Conservation (phyloP, 1,140 invertebrate species). For the Calephelis nemesis region DNA sequence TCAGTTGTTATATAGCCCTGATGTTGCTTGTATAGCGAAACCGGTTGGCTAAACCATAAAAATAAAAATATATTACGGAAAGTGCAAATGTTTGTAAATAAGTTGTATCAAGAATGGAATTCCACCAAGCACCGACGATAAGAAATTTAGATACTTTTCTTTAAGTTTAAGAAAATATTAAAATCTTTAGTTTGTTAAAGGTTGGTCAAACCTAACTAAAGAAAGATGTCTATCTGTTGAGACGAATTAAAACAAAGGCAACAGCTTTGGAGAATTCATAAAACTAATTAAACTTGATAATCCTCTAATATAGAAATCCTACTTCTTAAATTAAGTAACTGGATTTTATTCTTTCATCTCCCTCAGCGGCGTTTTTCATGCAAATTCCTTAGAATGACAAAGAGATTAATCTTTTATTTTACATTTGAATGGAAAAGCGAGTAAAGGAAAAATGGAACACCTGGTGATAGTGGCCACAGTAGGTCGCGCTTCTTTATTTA, state of each 20-base stretch:
- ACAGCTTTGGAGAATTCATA: conserved; percentile 45
- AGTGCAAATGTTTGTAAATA: no score
- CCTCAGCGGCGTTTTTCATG: conserved; percentile 38
- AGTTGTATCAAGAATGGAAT: no score
- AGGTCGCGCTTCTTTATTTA: background rate
- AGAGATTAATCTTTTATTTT: conserved; percentile 28
- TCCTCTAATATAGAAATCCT: conserved; percentile 56
- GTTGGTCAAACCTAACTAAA: background rate
- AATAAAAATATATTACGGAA: no score
- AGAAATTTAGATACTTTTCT: background rate
- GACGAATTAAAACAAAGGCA: conserved; percentile 46
- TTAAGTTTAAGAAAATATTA: background rate
- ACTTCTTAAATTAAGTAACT: conserved; percentile 52
- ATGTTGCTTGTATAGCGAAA: no score
- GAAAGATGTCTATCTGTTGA: conserved; percentile 31
- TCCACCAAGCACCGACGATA: no score
- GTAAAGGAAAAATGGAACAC: background rate
- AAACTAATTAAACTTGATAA: conserved; percentile 76
- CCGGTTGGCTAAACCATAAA: no score
- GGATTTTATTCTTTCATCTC: conserved; percentile 48
- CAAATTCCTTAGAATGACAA: conserved; percentile 39
- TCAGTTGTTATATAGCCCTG: no score
- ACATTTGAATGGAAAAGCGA: conserved; percentile 15
- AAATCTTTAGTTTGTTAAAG: conserved; percentile 1
- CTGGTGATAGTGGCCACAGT: background rate